A percentile compares a stretch with the other conserved stretches of the same genome.
Conservation (phyloP, 2,888 invertebrate species). For the Gymnocheta viridis region DNA sequence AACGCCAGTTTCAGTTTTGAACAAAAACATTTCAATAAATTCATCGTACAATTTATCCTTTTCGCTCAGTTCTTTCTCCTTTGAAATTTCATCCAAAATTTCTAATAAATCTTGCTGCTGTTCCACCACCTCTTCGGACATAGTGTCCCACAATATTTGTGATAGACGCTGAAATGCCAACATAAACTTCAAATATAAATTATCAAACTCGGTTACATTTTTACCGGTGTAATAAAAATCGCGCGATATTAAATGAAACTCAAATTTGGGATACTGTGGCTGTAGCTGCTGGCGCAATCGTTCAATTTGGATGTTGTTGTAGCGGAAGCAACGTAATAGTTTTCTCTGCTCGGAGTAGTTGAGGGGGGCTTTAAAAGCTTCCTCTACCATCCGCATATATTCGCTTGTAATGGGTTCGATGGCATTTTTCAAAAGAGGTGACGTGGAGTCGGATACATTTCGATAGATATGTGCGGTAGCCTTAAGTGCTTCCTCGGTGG, state of each 20-base stretch:
- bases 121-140: conserved; percentile 68
- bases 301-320: conserved; percentile 69
- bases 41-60: conserved; percentile 73
- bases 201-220: conserved; percentile 71
- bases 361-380: conserved; percentile 20
- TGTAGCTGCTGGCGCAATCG: conserved; percentile 58
- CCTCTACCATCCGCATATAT: conserved; percentile 63
- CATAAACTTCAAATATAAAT: conserved; percentile 72
- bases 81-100: conserved; percentile 70
- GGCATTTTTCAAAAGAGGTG: conserved; percentile 44
- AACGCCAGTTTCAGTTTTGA: conserved; percentile 52
- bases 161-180: conserved; percentile 63
- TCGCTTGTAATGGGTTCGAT: conserved; percentile 57
- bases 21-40: conserved; percentile 73
- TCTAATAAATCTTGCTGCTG: conserved; percentile 70
- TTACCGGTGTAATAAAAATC: conserved; percentile 66
- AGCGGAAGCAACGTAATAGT: conserved; percentile 67
- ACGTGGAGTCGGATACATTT: conserved; percentile 63
- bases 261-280: conserved; percentile 60
- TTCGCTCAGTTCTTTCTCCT: conserved; percentile 67
- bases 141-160: conserved; percentile 54
- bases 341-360: conserved; percentile 69
- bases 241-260: conserved; percentile 71
- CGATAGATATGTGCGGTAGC: conserved; percentile 68
- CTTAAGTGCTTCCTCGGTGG: conserved; percentile 69